These are phyloP conservation scores for Octomys mimax DNA, from an alignment of 2,797 vertebrate species.

Conservation along the genomic window DNA sequence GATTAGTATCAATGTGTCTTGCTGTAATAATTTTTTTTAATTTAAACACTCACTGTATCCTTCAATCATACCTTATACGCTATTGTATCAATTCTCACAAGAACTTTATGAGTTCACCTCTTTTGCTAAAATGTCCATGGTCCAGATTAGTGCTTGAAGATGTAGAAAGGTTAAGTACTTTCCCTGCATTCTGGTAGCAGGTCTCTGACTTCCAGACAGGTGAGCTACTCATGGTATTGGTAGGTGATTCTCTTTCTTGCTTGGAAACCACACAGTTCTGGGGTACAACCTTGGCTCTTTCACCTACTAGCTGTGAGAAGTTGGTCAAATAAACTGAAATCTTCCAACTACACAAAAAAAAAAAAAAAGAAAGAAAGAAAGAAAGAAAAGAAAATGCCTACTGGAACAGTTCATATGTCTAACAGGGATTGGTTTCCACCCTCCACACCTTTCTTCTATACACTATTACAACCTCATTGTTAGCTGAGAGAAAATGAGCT, in stretches of 20 bases:
- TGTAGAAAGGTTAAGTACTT: conserved; percentile 35
- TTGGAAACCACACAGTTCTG: conserved; percentile 24
- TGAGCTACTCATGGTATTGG: not conserved
- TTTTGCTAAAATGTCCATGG: conserved; percentile 42
- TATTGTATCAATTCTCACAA: conserved; percentile 30
- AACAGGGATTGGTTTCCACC: not conserved
- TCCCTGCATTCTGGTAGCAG: conserved; percentile 30
- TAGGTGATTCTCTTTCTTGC: conserved; percentile 16
- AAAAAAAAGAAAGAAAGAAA: not conserved
- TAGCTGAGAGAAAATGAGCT: conserved; percentile 2
- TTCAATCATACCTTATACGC: not conserved
- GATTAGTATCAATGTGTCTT: not conserved
- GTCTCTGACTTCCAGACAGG: not conserved
- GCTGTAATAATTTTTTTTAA: not conserved
- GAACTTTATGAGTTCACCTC: conserved; percentile 22
- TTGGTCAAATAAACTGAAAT: not conserved
- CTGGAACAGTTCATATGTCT: not conserved
- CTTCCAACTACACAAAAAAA: not conserved
- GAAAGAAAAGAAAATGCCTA: no score
- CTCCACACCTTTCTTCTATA: not conserved
- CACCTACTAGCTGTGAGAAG: not conserved
- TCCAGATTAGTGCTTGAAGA: conserved; percentile 23
- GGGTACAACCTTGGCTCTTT: not conserved
- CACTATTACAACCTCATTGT: not conserved
- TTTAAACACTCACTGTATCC: not conserved